phyloP scores from a whole-genome alignment of 1,140 invertebrate species.

The Trissolcus basalis region DNA sequence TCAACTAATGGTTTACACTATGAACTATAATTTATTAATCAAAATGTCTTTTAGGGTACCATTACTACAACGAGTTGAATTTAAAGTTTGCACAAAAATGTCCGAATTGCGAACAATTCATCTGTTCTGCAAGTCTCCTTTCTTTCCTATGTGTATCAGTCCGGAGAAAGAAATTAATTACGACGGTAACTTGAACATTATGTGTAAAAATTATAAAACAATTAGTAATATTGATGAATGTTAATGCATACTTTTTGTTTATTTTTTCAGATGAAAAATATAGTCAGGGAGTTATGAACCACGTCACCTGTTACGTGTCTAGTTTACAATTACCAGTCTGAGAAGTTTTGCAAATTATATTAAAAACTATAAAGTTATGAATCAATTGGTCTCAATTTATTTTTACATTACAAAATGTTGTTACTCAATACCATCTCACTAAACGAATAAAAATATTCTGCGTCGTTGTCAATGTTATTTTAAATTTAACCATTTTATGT shows the following conservation, averaged over 20 bases:
- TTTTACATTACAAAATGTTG: too few species aligned
- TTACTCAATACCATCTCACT: too few species aligned
- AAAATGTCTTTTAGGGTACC: constrained; percentile 55
- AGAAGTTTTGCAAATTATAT: neutral
- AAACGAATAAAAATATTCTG: too few species aligned
- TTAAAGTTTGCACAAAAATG: constrained; percentile 46
- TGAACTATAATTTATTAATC: too few species aligned
- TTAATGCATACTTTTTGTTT: constrained; percentile 11
- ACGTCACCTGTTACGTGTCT: constrained; percentile 14
- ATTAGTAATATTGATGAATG: too few species aligned
- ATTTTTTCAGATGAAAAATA: constrained; percentile 42
- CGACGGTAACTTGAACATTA: too few species aligned
- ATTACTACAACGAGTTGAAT: constrained; percentile 55
- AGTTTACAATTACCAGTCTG: constrained; percentile 16
- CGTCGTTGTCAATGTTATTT: too few species aligned
- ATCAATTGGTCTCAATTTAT: too few species aligned
- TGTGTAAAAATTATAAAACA: too few species aligned
- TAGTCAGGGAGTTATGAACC: constrained; percentile 16
- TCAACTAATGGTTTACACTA: too few species aligned
- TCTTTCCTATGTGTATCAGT: constrained; percentile 66
- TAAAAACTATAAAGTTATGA: too few species aligned
- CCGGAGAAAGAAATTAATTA: constrained; percentile 31
- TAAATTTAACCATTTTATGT: too few species aligned
- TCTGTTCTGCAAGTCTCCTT: constrained; percentile 61
- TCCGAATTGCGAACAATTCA: constrained; percentile 56